Evolutionary conservation across 2,113 vertebrate genomes (phyloP), one percentile per base, ranked within the genome.

Genomic region (Platycercus adscitus): DNA sequence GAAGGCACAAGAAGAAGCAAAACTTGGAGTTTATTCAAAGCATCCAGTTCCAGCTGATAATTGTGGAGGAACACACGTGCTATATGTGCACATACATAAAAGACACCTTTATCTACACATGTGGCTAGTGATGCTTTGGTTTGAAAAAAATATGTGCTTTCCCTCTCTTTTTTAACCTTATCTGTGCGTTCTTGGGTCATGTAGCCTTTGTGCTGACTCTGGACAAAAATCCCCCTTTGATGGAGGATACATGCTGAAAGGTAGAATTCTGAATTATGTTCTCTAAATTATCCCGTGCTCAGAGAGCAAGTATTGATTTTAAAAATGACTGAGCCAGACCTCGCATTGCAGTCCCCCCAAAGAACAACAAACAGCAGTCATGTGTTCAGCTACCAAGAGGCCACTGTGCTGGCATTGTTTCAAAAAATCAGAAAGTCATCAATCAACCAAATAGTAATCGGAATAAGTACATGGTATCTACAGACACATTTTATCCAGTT

Each of bases 201-300:
- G 96, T 78, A 91, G 93, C 92, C 97, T 97, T 98, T 98, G 97
- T 98, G 98, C 98, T 98, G 98, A 98, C 97, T 98, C 94, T 96
- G 94, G 93, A 96, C 97, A 97, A 98, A 98, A 98, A 96, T 98
- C 97, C 97, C 96, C 95, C 94, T 97, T 98, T 98, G 98, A 98
- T 98, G 98, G 98, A 98, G 97, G 98, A 98, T 98, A 98, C 97
- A 98, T 97, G 98, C 98, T 99, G 98, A 98, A 99, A 99, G 98
- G 98, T 98, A 98, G 98, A 99, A 99, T 99, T 99, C 98, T 99
- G 98, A 99, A 99, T 99, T 99, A 99, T 99, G 98, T 99, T 99
- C 99, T 99, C 99, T 99, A 99, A 99, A 99, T 99, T 99, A 98
- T 98, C 98, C 98, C 96, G 91, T 98, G 98, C 98, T 98, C 97